phyloP scores from a whole-genome alignment of 2,113 vertebrate species.

The Tragelaphus buxtoni region DNA sequence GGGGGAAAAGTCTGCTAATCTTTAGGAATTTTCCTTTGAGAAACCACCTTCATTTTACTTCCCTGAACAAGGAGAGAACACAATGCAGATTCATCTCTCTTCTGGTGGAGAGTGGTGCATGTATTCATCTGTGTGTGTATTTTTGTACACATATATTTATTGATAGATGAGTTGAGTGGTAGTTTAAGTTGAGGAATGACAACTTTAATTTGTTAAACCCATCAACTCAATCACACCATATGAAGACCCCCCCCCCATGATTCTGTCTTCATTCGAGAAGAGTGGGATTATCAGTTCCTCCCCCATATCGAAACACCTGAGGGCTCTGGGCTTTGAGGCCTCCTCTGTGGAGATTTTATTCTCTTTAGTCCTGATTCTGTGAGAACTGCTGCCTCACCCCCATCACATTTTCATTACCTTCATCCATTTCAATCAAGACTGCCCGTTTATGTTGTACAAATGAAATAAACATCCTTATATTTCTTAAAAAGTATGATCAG shows the following conservation, averaged over 20 bases:
- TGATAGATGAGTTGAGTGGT: neutral
- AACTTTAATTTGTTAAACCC: slow-evolving; percentile 16
- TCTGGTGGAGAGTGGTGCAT: neutral
- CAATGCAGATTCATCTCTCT: neutral
- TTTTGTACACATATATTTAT: neutral
- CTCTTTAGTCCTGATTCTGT: neutral
- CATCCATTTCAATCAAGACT: neutral
- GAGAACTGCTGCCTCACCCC: neutral
- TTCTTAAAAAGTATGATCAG: slow-evolving; percentile 38
- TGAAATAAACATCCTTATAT: slow-evolving; percentile 5
- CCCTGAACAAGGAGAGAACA: neutral
- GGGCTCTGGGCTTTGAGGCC: neutral
- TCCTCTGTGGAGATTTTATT: neutral
- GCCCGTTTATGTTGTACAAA: slow-evolving; percentile 37
- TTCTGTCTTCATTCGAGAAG: slow-evolving; percentile 8
- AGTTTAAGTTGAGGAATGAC: slow-evolving; percentile 12
- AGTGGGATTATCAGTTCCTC: neutral
- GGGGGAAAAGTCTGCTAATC: neutral
- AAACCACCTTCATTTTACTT: neutral
- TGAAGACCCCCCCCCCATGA: neutral
- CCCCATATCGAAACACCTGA: neutral
- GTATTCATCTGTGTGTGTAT: neutral
- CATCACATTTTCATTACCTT: neutral
- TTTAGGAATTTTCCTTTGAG: neutral
- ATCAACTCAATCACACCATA: slow-evolving; percentile 10